phyloP scores from a whole-genome alignment of 2,888 invertebrate species.

The Microplitis manilae region DNA sequence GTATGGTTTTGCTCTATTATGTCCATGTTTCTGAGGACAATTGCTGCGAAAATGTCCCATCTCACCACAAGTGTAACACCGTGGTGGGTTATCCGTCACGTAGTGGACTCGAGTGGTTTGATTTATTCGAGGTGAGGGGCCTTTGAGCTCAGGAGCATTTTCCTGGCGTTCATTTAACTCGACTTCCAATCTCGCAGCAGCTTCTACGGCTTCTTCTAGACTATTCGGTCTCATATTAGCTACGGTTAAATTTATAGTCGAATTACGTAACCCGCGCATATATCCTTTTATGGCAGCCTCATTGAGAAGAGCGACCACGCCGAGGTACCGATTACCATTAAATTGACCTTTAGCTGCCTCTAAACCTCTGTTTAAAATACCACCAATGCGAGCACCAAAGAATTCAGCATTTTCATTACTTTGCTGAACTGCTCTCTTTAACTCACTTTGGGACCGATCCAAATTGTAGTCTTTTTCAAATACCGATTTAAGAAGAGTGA shows the following conservation, averaged over 20 bases:
- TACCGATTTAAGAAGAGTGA: neutral
- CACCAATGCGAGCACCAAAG: conserved; percentile 11
- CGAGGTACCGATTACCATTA: neutral
- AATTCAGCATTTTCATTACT: neutral
- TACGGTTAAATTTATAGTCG: neutral
- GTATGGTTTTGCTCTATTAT: neutral
- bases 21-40: neutral
- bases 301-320: neutral
- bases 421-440: neutral
- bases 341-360: neutral
- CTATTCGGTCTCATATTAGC: neutral
- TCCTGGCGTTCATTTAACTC: neutral
- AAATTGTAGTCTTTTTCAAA: neutral
- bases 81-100: neutral
- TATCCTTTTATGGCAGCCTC: neutral
- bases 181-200: neutral
- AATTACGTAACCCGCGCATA: conserved; percentile 5
- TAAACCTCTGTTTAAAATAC: neutral
- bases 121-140: too few species aligned
- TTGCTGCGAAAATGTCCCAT: neutral
- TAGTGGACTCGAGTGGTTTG: too few species aligned
- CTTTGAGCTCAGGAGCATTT: too few species aligned
- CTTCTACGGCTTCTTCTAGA: neutral
- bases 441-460: conserved; percentile 3
- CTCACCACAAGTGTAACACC: neutral